phyloP scores from a whole-genome alignment of 2,113 vertebrate species.

The Chunga burmeisteri region DNA sequence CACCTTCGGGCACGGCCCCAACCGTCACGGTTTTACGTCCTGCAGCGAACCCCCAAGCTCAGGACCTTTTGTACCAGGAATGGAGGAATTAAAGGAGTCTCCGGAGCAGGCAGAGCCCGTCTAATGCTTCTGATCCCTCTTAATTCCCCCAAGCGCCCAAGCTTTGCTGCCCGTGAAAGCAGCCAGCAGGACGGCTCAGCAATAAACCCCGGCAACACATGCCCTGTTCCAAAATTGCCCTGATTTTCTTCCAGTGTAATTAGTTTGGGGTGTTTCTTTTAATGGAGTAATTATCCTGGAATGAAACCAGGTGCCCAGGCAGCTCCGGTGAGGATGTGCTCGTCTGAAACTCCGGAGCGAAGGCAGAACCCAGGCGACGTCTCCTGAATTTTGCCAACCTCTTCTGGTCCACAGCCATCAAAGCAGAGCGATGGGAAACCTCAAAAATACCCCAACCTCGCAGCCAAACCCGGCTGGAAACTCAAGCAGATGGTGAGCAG shows the following conservation, averaged over 20 bases:
- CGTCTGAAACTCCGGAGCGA: background rate
- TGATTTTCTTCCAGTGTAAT: background rate
- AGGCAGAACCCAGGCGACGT: background rate
- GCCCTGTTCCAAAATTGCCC: background rate
- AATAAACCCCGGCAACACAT: background rate
- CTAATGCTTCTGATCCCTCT: background rate
- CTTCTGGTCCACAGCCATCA: background rate
- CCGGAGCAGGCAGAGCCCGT: background rate
- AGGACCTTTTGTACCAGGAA: background rate
- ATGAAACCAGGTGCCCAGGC: background rate
- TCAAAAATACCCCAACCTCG: accelerated
- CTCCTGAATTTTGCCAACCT: background rate
- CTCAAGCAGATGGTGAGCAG: background rate
- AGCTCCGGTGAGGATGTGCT: background rate
- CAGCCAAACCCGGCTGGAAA: background rate
- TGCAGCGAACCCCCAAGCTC: background rate
- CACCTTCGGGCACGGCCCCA: background rate
- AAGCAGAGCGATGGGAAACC: background rate
- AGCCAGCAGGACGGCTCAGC: background rate
- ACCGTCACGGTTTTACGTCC: background rate
- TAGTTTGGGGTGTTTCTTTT: background rate
- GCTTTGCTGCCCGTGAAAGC: background rate
- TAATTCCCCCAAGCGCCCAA: background rate
- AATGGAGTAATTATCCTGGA: background rate
- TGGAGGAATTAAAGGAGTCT: background rate